These are phyloP conservation scores for Chelon auratus DNA, from an alignment of 2,797 vertebrate species.

Conservation along the genomic window DNA sequence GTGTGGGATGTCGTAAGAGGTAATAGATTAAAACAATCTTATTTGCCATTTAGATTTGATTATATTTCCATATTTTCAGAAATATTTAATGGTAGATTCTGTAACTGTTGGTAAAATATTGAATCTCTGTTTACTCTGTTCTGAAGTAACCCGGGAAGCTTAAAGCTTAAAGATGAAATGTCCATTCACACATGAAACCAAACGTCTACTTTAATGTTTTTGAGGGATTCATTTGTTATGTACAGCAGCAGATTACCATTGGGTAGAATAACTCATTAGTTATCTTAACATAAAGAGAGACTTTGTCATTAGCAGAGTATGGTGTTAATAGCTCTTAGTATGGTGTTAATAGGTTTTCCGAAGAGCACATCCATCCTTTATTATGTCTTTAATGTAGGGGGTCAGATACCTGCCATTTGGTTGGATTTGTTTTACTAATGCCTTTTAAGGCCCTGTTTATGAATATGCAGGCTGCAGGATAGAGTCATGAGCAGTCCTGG, in stretches of 20 bases:
- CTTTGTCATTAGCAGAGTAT: slow-evolving; percentile 41
- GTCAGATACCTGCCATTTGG: slow-evolving; percentile 41
- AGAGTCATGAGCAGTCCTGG: slow-evolving; percentile 31
- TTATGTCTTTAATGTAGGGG: slow-evolving; percentile 43
- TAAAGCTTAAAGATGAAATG: neutral
- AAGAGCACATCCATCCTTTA: slow-evolving; percentile 46
- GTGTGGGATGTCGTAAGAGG: slow-evolving; percentile 37
- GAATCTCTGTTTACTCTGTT: neutral
- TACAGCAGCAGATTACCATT: neutral
- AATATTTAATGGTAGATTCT: slow-evolving; percentile 21
- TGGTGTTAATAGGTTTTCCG: slow-evolving; percentile 53
- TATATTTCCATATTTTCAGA: slow-evolving; percentile 23
- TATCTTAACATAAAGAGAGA: slow-evolving; percentile 16
- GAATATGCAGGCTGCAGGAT: slow-evolving; percentile 31
- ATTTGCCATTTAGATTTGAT: slow-evolving; percentile 57
- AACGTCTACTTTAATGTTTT: slow-evolving; percentile 4
- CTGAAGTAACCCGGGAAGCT: neutral
- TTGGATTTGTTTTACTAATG: slow-evolving; percentile 62
- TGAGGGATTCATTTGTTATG: neutral
- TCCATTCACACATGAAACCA: neutral
- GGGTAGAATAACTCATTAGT: neutral
- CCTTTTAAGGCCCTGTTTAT: slow-evolving; percentile 34
- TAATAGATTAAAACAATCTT: slow-evolving; percentile 39
- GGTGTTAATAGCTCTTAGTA: slow-evolving; percentile 46
- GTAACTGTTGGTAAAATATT: neutral